phyloP scores from a whole-genome alignment of 2,113 vertebrate species.

The Nothocercus nigrocapillus region DNA sequence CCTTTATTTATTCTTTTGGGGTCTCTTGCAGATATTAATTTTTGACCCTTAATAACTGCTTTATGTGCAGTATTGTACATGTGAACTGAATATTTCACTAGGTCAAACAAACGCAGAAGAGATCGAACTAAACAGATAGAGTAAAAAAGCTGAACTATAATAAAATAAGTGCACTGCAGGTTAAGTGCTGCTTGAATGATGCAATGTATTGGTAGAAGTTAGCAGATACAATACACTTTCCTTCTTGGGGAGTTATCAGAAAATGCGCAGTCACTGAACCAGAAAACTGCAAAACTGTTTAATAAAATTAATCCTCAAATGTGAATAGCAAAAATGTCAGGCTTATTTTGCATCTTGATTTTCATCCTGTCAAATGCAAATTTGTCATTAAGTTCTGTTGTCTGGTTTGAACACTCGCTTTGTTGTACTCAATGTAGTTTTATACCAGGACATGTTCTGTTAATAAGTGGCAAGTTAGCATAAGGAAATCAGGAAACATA shows the following conservation, averaged over 20 bases:
- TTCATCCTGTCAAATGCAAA: conserved; percentile 45
- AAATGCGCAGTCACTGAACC: conserved; percentile 28
- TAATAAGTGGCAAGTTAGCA: conserved; percentile 25
- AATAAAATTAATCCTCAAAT: conserved; percentile 54
- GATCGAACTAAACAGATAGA: conserved; percentile 43
- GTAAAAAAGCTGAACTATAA: conserved; percentile 30
- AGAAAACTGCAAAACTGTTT: conserved; percentile 46
- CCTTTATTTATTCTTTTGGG: conserved; percentile 5
- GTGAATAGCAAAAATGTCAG: conserved; percentile 61
- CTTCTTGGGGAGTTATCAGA: conserved; percentile 35
- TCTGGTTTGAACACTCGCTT: conserved; percentile 25
- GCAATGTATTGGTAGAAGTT: background rate
- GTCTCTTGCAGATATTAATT: conserved; percentile 35
- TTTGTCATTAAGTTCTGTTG: conserved; percentile 39
- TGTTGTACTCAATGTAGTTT: background rate
- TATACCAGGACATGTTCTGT: background rate
- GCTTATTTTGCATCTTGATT: conserved; percentile 52
- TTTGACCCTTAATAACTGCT: conserved; percentile 34
- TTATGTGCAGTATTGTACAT: conserved; percentile 9
- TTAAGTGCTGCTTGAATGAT: conserved; percentile 26
- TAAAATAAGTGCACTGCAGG: conserved; percentile 33
- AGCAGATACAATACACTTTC: conserved; percentile 9
- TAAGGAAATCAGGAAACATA: conserved; percentile 12
- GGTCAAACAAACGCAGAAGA: conserved; percentile 65
- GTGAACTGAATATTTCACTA: conserved; percentile 45